Conservation (phyloP, 2,888 invertebrate genomes). For the Limnephilus rhombicus region DNA sequence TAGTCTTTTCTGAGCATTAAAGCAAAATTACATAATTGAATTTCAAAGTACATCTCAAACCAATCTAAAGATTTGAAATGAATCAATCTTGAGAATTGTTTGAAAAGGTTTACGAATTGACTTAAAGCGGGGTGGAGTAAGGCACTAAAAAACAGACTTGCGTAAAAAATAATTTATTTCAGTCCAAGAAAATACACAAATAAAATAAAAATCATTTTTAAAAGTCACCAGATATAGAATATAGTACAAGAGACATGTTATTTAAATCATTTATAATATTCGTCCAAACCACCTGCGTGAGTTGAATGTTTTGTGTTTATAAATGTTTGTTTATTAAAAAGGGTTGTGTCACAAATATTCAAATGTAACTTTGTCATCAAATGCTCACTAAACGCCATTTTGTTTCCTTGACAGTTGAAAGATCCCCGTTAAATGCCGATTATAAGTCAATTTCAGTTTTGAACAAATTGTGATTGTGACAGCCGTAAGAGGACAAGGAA, state of each 20-base stretch:
- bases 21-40: background rate
- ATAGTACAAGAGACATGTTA: conserved; percentile 43
- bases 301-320: background rate
- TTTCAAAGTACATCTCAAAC: background rate
- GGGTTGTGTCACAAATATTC: too few species aligned
- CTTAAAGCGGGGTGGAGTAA: background rate
- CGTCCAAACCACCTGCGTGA: background rate
- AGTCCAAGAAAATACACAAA: conserved; percentile 58
- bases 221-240: conserved; percentile 27
- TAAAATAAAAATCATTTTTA: conserved; percentile 45
- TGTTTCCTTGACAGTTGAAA: too few species aligned
- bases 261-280: background rate
- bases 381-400: too few species aligned
- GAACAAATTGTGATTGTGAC: too few species aligned
- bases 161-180: conserved; percentile 65
- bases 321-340: background rate
- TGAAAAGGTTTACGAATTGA: background rate
- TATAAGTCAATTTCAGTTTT: too few species aligned
- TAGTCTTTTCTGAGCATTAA: background rate
- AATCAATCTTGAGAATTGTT: background rate
- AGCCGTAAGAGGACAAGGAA: too few species aligned
- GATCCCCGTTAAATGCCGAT: too few species aligned
- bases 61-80: background rate
- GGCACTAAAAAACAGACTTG: conserved; percentile 42
- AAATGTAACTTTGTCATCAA: too few species aligned